phyloP scores from a whole-genome alignment of 2,113 vertebrate genomes.

The Hippoglossus stenolepis region DNA sequence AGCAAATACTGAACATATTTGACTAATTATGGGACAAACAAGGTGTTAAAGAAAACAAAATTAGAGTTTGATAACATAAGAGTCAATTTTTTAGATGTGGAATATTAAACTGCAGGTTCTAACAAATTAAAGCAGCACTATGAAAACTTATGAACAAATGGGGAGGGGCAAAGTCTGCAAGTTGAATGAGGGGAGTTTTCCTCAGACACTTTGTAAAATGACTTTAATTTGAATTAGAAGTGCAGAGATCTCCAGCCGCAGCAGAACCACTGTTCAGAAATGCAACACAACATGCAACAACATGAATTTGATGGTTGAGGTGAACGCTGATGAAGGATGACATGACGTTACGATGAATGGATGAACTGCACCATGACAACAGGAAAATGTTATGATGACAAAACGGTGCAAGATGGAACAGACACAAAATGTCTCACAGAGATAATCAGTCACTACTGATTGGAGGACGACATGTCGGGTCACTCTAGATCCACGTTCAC shows the following conservation, averaged over 20 bases:
- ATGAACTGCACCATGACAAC: neutral
- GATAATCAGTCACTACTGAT: conserved; percentile 35
- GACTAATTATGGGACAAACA: too few relatives aligned
- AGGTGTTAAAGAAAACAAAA: too few relatives aligned
- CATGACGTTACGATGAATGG: conserved; percentile 28
- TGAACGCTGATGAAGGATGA: neutral
- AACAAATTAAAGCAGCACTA: too few relatives aligned
- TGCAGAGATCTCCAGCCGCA: too few relatives aligned
- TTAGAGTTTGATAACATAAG: too few relatives aligned
- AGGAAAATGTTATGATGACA: conserved; percentile 14
- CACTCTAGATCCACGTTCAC: conserved; percentile 33
- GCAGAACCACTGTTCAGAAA: neutral
- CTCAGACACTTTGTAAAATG: too few relatives aligned
- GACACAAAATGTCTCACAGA: neutral
- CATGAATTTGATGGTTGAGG: conserved; percentile 15
- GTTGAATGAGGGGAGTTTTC: neutral
- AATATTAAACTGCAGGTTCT: too few relatives aligned
- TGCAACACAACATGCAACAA: conserved; percentile 26
- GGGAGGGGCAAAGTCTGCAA: neutral
- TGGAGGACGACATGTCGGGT: conserved; percentile 24
- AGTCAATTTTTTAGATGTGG: too few relatives aligned
- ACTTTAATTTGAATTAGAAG: too few relatives aligned
- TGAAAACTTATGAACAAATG: too few relatives aligned
- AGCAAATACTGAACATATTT: too few relatives aligned
- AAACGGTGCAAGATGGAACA: conserved; percentile 16